phyloP scores from a whole-genome alignment of 2,888 invertebrate genomes.

The Philonicus albiceps region DNA sequence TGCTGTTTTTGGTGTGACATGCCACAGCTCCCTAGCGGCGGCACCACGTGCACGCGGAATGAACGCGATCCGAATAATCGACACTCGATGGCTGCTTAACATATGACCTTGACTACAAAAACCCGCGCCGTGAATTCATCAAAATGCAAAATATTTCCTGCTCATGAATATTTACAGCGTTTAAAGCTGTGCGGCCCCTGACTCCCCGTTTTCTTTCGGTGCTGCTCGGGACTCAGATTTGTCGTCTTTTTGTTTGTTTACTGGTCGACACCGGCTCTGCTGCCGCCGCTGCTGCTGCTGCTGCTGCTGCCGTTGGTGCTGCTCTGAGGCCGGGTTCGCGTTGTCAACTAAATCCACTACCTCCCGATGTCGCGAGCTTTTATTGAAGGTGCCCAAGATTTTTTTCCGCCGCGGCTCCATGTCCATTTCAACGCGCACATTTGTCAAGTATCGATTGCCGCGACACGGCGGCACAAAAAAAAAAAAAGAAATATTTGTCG shows the following conservation, averaged over 20 bases:
- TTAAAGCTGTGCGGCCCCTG: slow-evolving; percentile 33
- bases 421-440: slow-evolving; percentile 25
- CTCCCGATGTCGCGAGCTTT: background rate
- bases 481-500: slow-evolving; percentile 12
- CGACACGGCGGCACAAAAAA: background rate
- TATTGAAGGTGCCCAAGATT: slow-evolving; percentile 8
- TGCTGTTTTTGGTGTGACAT: background rate
- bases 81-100: slow-evolving; percentile 49
- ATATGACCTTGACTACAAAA: slow-evolving; percentile 52
- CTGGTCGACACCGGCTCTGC: background rate
- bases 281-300: background rate
- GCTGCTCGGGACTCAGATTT: slow-evolving; percentile 10
- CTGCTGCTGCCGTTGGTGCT: no score
- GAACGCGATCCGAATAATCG: slow-evolving; percentile 41
- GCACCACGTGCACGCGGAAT: slow-evolving; percentile 21
- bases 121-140: slow-evolving; percentile 51
- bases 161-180: slow-evolving; percentile 51
- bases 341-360: slow-evolving; percentile 28
- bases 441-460: slow-evolving; percentile 19
- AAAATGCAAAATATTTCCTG: slow-evolving; percentile 52
- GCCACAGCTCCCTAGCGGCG: background rate
- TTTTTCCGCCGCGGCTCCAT: background rate
- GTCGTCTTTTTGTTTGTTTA: slow-evolving; percentile 38
- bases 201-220: background rate
- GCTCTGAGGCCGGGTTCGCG: background rate